A percentile compares a stretch with the other conserved stretches of the same genome.
Evolutionary conservation across 2,113 vertebrate species (phyloP).

Genomic region (Setophaga coronata): DNA sequence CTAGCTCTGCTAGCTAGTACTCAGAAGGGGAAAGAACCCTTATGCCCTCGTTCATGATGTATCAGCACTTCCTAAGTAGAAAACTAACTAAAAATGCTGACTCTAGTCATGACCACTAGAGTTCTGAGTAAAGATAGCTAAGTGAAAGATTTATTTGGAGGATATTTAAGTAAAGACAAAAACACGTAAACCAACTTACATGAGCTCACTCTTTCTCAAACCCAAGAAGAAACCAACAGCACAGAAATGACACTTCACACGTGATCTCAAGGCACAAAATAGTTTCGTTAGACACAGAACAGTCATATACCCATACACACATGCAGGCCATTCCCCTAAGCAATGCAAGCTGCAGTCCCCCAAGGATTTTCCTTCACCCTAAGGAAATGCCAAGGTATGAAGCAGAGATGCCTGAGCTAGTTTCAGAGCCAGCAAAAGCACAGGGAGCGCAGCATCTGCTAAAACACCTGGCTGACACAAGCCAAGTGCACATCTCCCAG

Average conservation of each 20-base stretch:
- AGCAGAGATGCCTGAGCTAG: background rate
- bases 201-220: background rate
- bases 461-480: background rate
- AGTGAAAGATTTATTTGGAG: background rate
- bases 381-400: background rate
- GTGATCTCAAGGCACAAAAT: background rate
- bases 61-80: background rate
- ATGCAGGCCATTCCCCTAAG: background rate
- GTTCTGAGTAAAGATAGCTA: background rate
- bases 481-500: background rate
- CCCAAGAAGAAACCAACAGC: background rate
- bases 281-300: background rate
- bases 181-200: background rate
- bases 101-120: background rate
- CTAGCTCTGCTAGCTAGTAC: background rate
- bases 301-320: background rate
- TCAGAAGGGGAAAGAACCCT: background rate
- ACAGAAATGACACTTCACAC: background rate
- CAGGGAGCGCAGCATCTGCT: background rate
- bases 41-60: background rate
- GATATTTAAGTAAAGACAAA: background rate
- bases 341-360: background rate
- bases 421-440: background rate
- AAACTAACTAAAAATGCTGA: constrained; percentile 46
- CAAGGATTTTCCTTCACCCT: background rate